Evolutionary conservation across 2,888 invertebrate species (phyloP).

Genomic region (Nephrotoma guestfalica): DNA sequence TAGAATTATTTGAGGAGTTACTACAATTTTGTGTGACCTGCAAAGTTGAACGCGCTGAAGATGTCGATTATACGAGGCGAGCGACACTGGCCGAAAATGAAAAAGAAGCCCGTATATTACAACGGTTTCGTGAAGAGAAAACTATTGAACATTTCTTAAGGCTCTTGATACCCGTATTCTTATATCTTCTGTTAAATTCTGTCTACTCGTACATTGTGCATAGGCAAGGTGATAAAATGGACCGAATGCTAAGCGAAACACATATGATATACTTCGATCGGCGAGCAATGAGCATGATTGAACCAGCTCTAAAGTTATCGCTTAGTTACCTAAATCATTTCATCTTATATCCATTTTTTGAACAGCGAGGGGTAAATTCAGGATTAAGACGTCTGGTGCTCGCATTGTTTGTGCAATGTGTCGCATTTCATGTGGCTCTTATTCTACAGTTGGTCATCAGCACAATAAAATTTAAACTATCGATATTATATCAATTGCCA

Average conservation of each 20-base stretch:
- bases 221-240: neutral
- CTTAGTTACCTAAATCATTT: neutral
- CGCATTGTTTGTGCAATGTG: neutral
- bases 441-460: neutral
- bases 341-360: neutral
- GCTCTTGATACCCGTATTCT: neutral
- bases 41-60: neutral
- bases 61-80: neutral
- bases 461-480: neutral
- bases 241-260: neutral
- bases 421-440: neutral
- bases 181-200: neutral
- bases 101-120: neutral
- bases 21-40: neutral
- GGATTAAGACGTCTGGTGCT: neutral
- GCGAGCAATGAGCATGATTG: neutral
- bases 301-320: neutral
- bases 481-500: neutral
- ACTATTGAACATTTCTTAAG: neutral
- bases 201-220: neutral
- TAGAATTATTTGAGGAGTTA: neutral
- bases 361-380: neutral
- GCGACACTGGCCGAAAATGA: neutral
- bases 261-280: neutral
- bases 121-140: neutral